Evolutionary conservation across 2,888 invertebrate genomes (phyloP), one percentile per base, ranked within the genome.

Genomic region (Apodemia zela): DNA sequence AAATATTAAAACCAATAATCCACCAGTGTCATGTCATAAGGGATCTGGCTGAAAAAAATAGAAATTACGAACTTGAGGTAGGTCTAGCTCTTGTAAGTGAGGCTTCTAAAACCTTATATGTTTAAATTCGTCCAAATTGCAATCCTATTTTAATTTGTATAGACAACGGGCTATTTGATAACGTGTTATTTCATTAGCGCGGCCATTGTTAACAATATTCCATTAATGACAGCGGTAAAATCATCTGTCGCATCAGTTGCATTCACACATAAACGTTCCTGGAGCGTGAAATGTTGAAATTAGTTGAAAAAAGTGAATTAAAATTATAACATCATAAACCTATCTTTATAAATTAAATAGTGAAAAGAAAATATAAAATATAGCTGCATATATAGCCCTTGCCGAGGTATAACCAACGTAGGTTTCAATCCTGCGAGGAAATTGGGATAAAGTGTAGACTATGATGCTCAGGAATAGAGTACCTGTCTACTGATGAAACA

Each of bases 231-330:
- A 7, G 15, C 25, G 25, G 21, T 29, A 54, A 29, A 54, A 54
- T 54, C 21, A 54, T 54, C 54, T 54, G 54, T 54, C 54, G 54
- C 54, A 54, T 54, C 54, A 21, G 25, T 54, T 54, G 54, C 54
- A 54, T 54, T 54, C 25, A 29, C 54, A 29, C 15, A 54, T 6
- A 13, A 15, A 29, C 25, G 54, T 54, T 29, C 29, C 54, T 54
- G 25, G 54, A 54, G 54, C 54, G 54, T 54, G 25, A 54, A 54
- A 54, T 54, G 54, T 54, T 54, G 54, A 25, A 54, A 54, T 54
- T 54, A 21, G 54, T 54, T 54, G 25, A n/a, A n/a, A 25, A 54
- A 25, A 25, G 25, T 13, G 15, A 2, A 54, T 54, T 51, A 25
- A 5, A 51, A 51, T 42, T 42, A 11, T 38, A 38, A 38, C 38